Conservation (phyloP, 2,888 invertebrate species). For the Rotaria sp. region DNA sequence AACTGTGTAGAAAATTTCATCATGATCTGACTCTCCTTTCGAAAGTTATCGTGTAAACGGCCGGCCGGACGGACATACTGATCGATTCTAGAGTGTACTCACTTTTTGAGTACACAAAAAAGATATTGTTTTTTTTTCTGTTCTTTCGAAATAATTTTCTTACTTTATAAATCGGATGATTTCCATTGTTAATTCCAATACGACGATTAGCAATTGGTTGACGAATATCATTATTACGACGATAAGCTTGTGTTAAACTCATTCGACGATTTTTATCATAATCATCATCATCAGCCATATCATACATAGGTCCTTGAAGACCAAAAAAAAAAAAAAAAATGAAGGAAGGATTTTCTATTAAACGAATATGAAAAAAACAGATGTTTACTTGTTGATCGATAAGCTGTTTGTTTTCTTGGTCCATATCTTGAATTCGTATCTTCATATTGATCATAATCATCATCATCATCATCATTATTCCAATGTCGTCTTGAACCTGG, state of each 20-base stretch:
- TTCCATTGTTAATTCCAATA: constrained; percentile 2
- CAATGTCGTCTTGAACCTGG: neutral
- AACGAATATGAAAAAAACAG: neutral
- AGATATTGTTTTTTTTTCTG: too few relatives aligned
- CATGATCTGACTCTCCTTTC: too few relatives aligned
- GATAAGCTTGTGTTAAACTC: constrained; percentile 1
- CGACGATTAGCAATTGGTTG: neutral
- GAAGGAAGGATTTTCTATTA: neutral
- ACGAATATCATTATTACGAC: neutral
- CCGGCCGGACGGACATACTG: too few relatives aligned
- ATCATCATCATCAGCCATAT: neutral
- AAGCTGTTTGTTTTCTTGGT: neutral
- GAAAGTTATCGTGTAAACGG: too few relatives aligned
- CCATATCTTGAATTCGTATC: neutral
- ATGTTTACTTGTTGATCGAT: neutral
- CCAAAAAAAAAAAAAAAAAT: too few relatives aligned
- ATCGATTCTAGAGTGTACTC: too few relatives aligned
- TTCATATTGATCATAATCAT: constrained; percentile 8
- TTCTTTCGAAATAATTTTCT: too few relatives aligned
- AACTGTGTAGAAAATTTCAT: too few relatives aligned
- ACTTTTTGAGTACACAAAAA: too few relatives aligned
- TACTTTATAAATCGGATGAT: constrained; percentile 4
- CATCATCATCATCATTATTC: neutral
- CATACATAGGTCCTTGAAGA: neutral
- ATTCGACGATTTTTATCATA: neutral